Conservation (phyloP, 2,797 vertebrate genomes). For the Furcifer pardalis region DNA sequence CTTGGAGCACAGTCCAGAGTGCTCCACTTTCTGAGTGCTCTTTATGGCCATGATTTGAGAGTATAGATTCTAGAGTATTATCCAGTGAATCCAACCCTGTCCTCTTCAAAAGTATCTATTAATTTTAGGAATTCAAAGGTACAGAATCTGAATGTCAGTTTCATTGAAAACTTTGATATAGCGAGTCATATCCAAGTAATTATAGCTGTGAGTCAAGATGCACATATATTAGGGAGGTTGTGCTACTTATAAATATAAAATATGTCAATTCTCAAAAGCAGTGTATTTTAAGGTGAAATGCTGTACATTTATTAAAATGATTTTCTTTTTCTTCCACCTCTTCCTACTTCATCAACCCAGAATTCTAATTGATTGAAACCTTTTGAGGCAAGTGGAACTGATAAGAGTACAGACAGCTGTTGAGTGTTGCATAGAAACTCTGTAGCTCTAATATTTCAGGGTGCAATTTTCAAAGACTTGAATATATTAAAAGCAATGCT, state of each 20-base stretch:
- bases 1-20: not conserved
- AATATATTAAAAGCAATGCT: constrained; percentile 8
- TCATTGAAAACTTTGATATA: not conserved
- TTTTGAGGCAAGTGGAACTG: not conserved
- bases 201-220: not conserved
- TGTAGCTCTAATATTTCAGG: not conserved
- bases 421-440: not conserved
- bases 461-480: not conserved
- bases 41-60: not conserved
- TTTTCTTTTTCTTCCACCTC: not conserved
- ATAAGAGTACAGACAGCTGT: not conserved
- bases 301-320: not conserved
- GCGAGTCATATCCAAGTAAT: not conserved
- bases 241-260: not conserved
- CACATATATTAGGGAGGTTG: not conserved
- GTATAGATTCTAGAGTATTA: too few relatives aligned
- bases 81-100: not conserved
- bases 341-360: not conserved
- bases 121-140: not conserved
- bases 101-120: not conserved
- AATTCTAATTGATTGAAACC: constrained; percentile 2
- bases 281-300: not conserved
- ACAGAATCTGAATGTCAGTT: not conserved
- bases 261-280: not conserved
- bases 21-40: not conserved